A percentile compares a stretch with the other conserved stretches of the same genome.
These are phyloP conservation scores for Heterohyrax brucei DNA, from an alignment of 2,797 vertebrate species.

Conservation along the genomic window DNA sequence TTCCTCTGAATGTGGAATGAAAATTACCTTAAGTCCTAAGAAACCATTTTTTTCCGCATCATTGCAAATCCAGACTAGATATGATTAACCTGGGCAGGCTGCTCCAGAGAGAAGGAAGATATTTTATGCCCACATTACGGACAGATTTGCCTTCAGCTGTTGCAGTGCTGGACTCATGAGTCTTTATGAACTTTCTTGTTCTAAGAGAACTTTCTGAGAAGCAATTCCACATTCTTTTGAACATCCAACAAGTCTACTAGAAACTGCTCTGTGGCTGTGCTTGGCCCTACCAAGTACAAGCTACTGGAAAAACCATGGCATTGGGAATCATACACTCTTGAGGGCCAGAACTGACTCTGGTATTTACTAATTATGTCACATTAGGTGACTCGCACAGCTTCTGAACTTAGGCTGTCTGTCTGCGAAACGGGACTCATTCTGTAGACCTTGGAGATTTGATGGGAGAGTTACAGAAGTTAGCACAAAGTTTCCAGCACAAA, in stretches of 20 bases:
- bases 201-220: background rate
- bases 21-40: background rate
- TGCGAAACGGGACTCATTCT: background rate
- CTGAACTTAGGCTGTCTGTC: conserved; percentile 19
- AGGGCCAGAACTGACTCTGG: background rate
- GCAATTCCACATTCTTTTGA: background rate
- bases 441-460: accelerated
- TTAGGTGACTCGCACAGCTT: background rate
- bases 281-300: background rate
- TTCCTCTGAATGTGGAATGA: background rate
- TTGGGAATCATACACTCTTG: background rate
- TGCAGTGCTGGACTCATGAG: background rate
- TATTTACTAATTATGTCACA: background rate
- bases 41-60: background rate
- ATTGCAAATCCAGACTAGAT: background rate
- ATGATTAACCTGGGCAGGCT: background rate
- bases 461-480: background rate
- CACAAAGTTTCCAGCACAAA: background rate
- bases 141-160: background rate
- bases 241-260: background rate
- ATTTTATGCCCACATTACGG: background rate
- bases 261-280: background rate
- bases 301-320: background rate
- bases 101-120: background rate
- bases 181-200: background rate